These are phyloP conservation scores for Cryptus armator DNA, from an alignment of 2,888 invertebrate species.

Conservation along the genomic window DNA sequence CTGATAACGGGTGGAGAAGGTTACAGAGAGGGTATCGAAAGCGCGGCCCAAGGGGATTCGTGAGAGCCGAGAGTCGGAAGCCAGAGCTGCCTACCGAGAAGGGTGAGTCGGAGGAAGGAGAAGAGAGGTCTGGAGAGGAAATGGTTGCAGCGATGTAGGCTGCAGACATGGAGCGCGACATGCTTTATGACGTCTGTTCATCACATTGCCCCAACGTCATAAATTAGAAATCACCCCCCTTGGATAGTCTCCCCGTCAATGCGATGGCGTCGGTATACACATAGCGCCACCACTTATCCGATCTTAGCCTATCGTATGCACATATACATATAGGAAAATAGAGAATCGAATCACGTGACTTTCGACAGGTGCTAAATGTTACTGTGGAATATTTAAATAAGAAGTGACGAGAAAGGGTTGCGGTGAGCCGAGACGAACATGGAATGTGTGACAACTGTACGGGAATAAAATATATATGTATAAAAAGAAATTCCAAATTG, in stretches of 20 bases:
- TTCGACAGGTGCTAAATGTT: neutral
- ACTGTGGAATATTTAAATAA: neutral
- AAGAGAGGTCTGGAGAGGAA: conserved; percentile 68
- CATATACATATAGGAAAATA: neutral
- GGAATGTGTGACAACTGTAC: no score
- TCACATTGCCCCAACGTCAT: conserved; percentile 85
- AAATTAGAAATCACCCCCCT: conserved; percentile 85
- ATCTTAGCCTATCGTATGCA: conserved; percentile 43
- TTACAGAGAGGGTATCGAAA: conserved; percentile 66
- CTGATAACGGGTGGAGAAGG: conserved; percentile 73
- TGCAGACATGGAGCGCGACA: conserved; percentile 83
- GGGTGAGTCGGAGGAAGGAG: conserved; percentile 52
- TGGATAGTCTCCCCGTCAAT: conserved; percentile 82
- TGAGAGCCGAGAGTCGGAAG: conserved; percentile 70
- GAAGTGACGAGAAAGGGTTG: neutral
- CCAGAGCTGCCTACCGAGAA: conserved; percentile 35
- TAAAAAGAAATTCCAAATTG: no score
- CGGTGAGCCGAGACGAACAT: neutral
- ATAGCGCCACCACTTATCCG: conserved; percentile 66
- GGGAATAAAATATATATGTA: no score
- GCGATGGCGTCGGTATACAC: conserved; percentile 71
- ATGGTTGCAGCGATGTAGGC: conserved; percentile 77
- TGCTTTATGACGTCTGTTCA: conserved; percentile 86
- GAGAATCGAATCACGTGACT: neutral
- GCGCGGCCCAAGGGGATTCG: conserved; percentile 59